A percentile compares a stretch with the other conserved stretches of the same genome.
These are phyloP conservation scores for Aphodius sticticus DNA, from an alignment of 2,888 invertebrate genomes.

Conservation along the genomic window DNA sequence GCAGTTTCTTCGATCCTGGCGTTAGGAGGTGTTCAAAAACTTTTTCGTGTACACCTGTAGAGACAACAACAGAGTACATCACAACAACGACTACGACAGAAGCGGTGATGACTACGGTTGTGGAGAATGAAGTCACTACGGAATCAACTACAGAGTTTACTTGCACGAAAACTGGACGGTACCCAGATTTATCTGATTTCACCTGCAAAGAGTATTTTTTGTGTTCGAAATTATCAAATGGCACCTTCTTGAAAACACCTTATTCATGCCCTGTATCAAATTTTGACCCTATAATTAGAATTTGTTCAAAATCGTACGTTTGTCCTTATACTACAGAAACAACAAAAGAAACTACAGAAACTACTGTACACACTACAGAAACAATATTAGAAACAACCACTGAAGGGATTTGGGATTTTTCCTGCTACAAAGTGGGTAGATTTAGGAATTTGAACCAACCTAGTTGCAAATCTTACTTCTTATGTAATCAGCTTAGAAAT, in stretches of 20 bases:
- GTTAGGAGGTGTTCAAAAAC: slow-evolving; percentile 38
- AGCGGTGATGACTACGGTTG: background rate
- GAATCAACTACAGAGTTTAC: slow-evolving; percentile 32
- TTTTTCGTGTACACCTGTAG: background rate
- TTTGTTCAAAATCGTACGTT: slow-evolving; percentile 37
- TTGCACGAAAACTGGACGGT: slow-evolving; percentile 58
- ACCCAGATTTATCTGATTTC: slow-evolving; percentile 55
- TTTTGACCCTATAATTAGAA: slow-evolving; percentile 39
- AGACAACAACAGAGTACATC: slow-evolving; percentile 19
- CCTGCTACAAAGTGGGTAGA: slow-evolving; percentile 55
- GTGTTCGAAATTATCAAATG: slow-evolving; percentile 34
- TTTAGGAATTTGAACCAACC: slow-evolving; percentile 58
- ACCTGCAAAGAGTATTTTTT: slow-evolving; percentile 37
- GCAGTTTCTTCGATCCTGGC: slow-evolving; percentile 43
- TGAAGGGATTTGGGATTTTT: slow-evolving; percentile 29
- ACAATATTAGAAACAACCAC: background rate
- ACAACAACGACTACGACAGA: background rate
- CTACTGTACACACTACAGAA: background rate
- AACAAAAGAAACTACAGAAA: slow-evolving; percentile 6
- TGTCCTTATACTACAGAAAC: slow-evolving; percentile 34
- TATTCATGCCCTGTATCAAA: slow-evolving; percentile 39
- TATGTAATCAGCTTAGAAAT: slow-evolving; percentile 43
- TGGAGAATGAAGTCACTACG: background rate
- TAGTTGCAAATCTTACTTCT: slow-evolving; percentile 46
- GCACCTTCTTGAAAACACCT: slow-evolving; percentile 52